A percentile compares a stretch with the other conserved stretches of the same genome.
Conservation (phyloP, 2,888 invertebrate species). For the Pherbina coryleti region DNA sequence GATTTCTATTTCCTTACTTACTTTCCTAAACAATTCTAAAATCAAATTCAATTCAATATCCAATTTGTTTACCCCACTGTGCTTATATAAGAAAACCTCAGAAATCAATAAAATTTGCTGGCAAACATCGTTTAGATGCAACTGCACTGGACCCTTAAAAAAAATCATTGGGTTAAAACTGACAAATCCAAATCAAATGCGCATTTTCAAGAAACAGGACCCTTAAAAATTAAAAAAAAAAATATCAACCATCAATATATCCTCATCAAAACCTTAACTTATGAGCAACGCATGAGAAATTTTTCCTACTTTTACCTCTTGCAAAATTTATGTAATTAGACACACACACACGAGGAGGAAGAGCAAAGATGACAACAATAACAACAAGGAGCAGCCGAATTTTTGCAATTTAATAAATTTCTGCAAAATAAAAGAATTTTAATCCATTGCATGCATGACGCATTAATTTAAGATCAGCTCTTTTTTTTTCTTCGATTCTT, state of each 20-base stretch:
- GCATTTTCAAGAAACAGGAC: background rate
- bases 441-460: slow-evolving; percentile 29
- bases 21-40: no score
- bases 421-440: slow-evolving; percentile 13
- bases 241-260: background rate
- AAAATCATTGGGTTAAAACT: slow-evolving; percentile 10
- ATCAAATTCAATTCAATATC: no score
- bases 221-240: background rate
- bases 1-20: no score
- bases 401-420: slow-evolving; percentile 17
- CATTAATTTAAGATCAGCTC: background rate
- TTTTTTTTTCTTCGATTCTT: background rate
- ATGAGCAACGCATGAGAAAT: background rate
- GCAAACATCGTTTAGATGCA: background rate
- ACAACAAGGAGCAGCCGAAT: background rate
- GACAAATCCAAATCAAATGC: background rate
- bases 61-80: background rate
- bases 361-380: background rate
- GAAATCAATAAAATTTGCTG: background rate
- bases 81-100: background rate
- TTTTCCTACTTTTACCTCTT: background rate
- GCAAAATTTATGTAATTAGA: background rate
- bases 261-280: background rate
- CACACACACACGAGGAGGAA: background rate
- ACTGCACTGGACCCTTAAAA: slow-evolving; percentile 15